These are phyloP conservation scores for Orchestes rusci DNA, from an alignment of 2,888 invertebrate genomes.

Conservation along the genomic window DNA sequence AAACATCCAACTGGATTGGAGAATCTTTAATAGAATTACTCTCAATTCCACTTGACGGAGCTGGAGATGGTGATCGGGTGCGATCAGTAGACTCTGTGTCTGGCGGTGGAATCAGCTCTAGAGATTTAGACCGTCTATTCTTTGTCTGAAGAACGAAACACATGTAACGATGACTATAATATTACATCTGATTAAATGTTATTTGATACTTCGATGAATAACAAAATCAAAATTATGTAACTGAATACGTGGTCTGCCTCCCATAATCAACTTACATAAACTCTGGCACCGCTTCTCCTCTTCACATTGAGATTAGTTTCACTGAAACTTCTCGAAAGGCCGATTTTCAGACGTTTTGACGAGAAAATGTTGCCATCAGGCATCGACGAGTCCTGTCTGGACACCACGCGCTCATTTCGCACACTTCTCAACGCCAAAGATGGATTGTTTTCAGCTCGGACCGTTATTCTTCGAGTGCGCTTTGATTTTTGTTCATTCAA, in stretches of 20 bases:
- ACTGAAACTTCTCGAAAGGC: conserved; percentile 48
- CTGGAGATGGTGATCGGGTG: conserved; percentile 79
- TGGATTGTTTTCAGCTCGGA: conserved; percentile 32
- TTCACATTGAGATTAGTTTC: conserved; percentile 48
- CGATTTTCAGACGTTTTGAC: conserved; percentile 32
- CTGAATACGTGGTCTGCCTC: no score
- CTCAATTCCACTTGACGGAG: conserved; percentile 82
- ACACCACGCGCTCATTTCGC: conserved; percentile 7
- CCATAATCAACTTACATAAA: conserved; percentile 30
- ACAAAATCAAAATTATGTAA: no score
- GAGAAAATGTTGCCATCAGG: conserved; percentile 36
- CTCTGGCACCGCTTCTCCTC: conserved; percentile 31
- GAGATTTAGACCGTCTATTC: conserved; percentile 37
- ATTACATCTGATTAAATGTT: neutral
- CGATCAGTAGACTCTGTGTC: conserved; percentile 51
- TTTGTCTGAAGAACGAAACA: conserved; percentile 27
- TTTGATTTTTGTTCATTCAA: conserved; percentile 73
- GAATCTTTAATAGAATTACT: conserved; percentile 76
- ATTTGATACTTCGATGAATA: neutral
- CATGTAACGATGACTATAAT: neutral
- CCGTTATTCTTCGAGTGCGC: conserved; percentile 47
- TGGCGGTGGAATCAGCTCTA: conserved; percentile 36
- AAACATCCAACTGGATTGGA: conserved; percentile 74
- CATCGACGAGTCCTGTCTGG: conserved; percentile 38
- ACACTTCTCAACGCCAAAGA: conserved; percentile 12